Base-by-base conservation (phyloP, 2,113 vertebrate genomes). In the Myiagra hebetior region DNA sequence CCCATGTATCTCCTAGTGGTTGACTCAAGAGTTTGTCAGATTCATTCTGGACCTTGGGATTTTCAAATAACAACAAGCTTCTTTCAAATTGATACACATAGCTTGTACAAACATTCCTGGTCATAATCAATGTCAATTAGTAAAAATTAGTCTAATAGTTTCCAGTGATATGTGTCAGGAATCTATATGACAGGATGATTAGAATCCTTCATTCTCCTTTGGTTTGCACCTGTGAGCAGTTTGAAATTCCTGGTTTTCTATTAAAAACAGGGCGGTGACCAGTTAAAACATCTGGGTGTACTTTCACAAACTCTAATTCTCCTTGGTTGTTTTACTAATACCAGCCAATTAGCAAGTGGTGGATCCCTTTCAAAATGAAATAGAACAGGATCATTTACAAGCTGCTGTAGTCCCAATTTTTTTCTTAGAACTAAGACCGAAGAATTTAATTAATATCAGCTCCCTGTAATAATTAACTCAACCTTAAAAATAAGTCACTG, bases 291-390 rank as follows among this genome's bases (percentile, higher is more conserved):
- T 89, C 83, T 96, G 74, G 35, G 62, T 95, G 37, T 88, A 30
- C 37, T 97, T 91, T 76, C 85, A 91, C 53, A 74, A 78, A 91
- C 95, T 79, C n/a, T 89, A 91, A 93, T 94, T 94, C 74, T 94
- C 57, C 89, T 63, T 94, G 39, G n/a, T 83, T 96, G 80, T 95
- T 97, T 96, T 96, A 76, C 31, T 94, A 92, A 96, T 91, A 85
- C 28, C 39, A 94, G 31, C 86, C 63, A 77, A 75, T 96, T 97
- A 96, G 75, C 42, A 96, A 92, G 64, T 85, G 26, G 52, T 94
- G 13, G 26, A 72, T 77, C 5, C 69, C 64, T 67, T 92, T 96
- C 44, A 69, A 75, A 76, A 81, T 91, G 9, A 39, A 95, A 84
- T 82, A 59, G 60, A 89, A 10, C 31, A 67, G 53, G 23, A 85